Evolutionary conservation across 2,888 invertebrate species (phyloP).

Genomic region (Caenorhabditis wallacei): DNA sequence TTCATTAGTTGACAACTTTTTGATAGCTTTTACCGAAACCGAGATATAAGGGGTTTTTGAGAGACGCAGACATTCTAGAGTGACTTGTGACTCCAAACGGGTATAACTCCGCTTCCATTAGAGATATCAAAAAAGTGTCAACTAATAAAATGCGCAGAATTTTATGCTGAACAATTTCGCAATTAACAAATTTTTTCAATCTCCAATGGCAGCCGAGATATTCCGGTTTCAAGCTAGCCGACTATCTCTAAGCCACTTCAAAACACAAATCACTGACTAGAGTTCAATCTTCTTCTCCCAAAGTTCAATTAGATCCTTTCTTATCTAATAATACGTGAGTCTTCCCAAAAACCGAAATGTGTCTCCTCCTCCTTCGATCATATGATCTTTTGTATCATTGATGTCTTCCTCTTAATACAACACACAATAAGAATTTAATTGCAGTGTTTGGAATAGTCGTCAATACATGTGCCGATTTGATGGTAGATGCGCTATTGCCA

Average conservation of each 20-base stretch:
- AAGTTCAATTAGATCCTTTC: slow-evolving; percentile 38
- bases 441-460: slow-evolving; percentile 77
- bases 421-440: slow-evolving; percentile 46
- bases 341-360: slow-evolving; percentile 53
- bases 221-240: neutral
- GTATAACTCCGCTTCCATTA: no score
- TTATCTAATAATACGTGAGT: slow-evolving; percentile 31
- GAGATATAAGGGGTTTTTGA: no score
- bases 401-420: neutral
- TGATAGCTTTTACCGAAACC: no score
- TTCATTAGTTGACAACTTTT: no score
- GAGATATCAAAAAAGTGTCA: no score
- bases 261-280: neutral
- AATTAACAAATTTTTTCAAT: neutral
- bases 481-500: slow-evolving; percentile 78
- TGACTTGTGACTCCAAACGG: no score
- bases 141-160: no score
- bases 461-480: slow-evolving; percentile 80
- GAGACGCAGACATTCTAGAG: no score
- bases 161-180: no score
- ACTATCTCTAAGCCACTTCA: slow-evolving; percentile 27
- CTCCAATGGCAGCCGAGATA: neutral
- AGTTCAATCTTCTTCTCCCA: neutral
- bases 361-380: slow-evolving; percentile 11
- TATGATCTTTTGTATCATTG: slow-evolving; percentile 53